These are phyloP conservation scores for Zosterops japonicus DNA, from an alignment of 2,113 vertebrate genomes.

Conservation along the genomic window DNA sequence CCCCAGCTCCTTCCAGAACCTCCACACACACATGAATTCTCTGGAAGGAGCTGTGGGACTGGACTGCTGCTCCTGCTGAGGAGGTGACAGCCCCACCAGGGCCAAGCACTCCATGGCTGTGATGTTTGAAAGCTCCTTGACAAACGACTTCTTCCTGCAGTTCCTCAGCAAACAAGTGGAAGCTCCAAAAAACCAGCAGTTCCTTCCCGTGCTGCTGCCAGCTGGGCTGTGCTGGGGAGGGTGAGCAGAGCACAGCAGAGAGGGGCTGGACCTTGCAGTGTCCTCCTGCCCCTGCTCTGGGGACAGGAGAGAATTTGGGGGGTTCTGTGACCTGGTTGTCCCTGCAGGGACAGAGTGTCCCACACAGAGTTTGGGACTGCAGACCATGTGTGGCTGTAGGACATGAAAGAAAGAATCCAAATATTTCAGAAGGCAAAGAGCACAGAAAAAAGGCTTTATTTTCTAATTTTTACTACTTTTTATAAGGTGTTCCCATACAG, in stretches of 20 bases:
- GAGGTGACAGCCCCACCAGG: background rate
- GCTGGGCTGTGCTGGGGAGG: background rate
- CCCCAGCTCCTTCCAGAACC: background rate
- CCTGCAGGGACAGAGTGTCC: background rate
- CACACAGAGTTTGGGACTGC: background rate
- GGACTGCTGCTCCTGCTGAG: background rate
- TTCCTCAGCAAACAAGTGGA: slow-evolving; percentile 19
- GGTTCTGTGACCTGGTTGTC: background rate
- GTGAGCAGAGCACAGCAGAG: background rate
- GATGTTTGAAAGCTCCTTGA: slow-evolving; percentile 41
- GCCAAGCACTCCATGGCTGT: background rate
- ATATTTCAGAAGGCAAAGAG: no score
- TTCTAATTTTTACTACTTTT: no score
- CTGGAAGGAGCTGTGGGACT: background rate
- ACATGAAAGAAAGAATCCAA: no score
- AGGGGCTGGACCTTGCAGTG: background rate
- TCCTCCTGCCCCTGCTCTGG: background rate
- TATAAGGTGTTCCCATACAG: no score
- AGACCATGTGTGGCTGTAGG: background rate
- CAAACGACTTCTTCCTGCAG: background rate
- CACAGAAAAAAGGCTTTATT: no score
- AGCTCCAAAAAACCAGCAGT: background rate
- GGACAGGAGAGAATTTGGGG: background rate
- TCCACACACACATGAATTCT: rapidly evolving
- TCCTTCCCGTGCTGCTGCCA: slow-evolving; percentile 19